A percentile compares a stretch with the other conserved stretches of the same genome.
phyloP scores from a whole-genome alignment of 2,888 invertebrate genomes.

The Hirtodrosophila histrioides region DNA sequence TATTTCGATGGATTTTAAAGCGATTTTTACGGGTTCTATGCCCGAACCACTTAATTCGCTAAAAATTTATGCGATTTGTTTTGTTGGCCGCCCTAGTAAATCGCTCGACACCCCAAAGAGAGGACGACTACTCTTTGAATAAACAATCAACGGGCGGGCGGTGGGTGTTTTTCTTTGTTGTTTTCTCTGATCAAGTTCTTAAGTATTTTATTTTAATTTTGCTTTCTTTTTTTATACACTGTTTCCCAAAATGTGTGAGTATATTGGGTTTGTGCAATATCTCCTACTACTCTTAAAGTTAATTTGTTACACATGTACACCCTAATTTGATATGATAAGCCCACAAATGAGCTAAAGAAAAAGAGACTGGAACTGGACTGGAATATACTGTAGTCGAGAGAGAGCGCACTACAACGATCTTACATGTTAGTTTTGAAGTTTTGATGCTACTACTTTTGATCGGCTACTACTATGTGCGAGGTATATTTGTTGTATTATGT shows the following conservation, averaged over 20 bases:
- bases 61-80: conserved; percentile 44
- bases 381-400: too few species aligned
- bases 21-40: conserved; percentile 21
- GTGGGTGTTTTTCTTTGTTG: conserved; percentile 17
- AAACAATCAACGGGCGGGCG: conserved; percentile 45
- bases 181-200: conserved; percentile 12
- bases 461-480: background rate
- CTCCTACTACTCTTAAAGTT: too few species aligned
- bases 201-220: too few species aligned
- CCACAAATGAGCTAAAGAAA: too few species aligned
- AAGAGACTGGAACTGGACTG: too few species aligned
- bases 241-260: too few species aligned
- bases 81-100: conserved; percentile 33
- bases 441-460: conserved; percentile 12
- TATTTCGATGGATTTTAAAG: conserved; percentile 20
- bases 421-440: background rate
- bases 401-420: too few species aligned
- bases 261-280: too few species aligned
- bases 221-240: too few species aligned
- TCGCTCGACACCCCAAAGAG: conserved; percentile 34
- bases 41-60: conserved; percentile 38
- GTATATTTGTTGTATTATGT: conserved; percentile 24
- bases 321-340: too few species aligned
- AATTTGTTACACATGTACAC: too few species aligned
- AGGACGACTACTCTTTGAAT: conserved; percentile 21